Evolutionary conservation across 1,140 invertebrate species (phyloP), one percentile per base, ranked within the genome.

Genomic region (Zaprionus inermis): DNA sequence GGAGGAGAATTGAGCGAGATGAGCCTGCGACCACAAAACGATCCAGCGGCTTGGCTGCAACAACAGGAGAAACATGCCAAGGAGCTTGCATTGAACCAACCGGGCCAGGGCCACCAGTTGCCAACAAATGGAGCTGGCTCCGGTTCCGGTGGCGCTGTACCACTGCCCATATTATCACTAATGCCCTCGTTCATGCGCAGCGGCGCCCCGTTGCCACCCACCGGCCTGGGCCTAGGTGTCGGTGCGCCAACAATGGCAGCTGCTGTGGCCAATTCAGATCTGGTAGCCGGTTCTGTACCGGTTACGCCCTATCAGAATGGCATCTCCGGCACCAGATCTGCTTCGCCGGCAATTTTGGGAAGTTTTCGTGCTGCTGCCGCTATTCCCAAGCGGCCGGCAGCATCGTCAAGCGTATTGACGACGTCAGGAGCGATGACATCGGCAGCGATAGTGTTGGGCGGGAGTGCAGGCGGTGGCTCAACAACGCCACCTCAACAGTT

Each of bases 151-250:
- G 88, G 85, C 49, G 69, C 60, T 20, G 92, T 94, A 78, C 94
- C 92, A 74, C 93, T 91, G 41, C 92, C 92, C 34, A 91, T 92
- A 22, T 76, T 91, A n/a, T 84, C 91, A 10, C 69, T 92, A 11
- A 91, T 92, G 92, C 92, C 92, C 46, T 86, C 91, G 44, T 92
- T 92, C 46, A 92, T 91, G 91, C 86, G 85, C 64, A 81, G 91
- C 57, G 82, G 91, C 32, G 90, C 85, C 38, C 92, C 94, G 94
- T 91, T 94, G 93, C 92, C 95, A n/a, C 44, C 22, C 20, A 36
- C 96, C 95, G 94, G 70, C 0, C n/a, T 49, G 3, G 44, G 44
- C 11, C 14, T 73, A 1, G 71, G 71, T 95, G 16, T 44, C 38
- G 95, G 63, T 41, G 92, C 46, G 12, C 60, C 73, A 10, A 72